Base-by-base conservation (phyloP, 2,113 vertebrate species). In the Rhinopithecus roxellana region DNA sequence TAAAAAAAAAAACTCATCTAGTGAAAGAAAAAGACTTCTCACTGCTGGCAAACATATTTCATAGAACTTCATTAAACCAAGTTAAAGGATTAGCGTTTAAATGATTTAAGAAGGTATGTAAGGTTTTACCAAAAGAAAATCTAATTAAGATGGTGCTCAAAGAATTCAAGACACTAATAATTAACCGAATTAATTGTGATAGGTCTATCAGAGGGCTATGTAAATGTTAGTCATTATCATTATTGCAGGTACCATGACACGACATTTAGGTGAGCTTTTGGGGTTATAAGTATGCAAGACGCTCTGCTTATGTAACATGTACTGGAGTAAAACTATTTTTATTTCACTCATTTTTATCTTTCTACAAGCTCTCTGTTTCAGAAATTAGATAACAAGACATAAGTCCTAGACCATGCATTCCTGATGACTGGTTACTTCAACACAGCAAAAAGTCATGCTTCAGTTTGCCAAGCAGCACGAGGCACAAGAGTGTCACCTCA, bases 121-220 rank as follows among this genome's bases (percentile, higher is more conserved):
- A 74, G 78, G 38, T 74, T 92, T 90, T 57, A 67, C 83, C 92
- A 90, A 95, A 95, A 43, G 74, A 92, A 95, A 95, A 92, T 85
- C 89, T 89, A 93, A 92, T 86, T 90, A 96, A 81, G 27, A 67
- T 83, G 72, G 81, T 88, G 30, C 64, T 59, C 45, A 72, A 16
- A 72, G 45, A 84, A 72, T 84, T 92, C 55, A 52, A 97, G 67
- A 70, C 10, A 40, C 72, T 57, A 79, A 91, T 75, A 92, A 91
- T 91, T 91, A 75, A 92, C 50, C 59, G 30, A 94, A 74, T 61
- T 78, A 80, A 93, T 17, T 48, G 25, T 5, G 7, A 70, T 17
- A 40, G 61, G 85, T 80, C 61, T 93, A 4, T 9, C 43, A 79
- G 69, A 85, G 64, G 52, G 4, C 55, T 72, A 20, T 57, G 38